Base-by-base conservation (phyloP, 2,113 vertebrate species). In the Lepus americanus region DNA sequence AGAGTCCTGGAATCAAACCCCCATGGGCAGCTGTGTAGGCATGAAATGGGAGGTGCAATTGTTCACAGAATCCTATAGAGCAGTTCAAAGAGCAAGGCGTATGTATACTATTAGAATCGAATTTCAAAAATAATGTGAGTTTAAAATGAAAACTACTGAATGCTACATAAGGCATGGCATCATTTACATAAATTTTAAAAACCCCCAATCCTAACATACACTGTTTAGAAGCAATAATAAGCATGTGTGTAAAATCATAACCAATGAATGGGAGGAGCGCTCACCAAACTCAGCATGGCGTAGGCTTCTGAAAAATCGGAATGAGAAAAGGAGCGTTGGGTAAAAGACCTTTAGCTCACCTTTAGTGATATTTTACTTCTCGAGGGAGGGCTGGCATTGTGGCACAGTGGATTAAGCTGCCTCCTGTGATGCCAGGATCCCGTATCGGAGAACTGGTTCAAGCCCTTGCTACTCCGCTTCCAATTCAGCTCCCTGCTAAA, bases 91-190 rank as follows among this genome's bases (percentile, higher is more conserved):
- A n/a, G 33, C 29, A 67, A 90, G 27, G 49, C 53, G 51, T 73
- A 51, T 20, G 22, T 59, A 90, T 25, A 67, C 25, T 27, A 49
- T 55, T 27, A 77, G 53, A 11, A 39, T 8, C 55, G 13, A 9
- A 55, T 93, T 90, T 81, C 29, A 14, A 29, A 88, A 84, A 72
- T 5, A 81, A 11, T 14, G 5, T 67, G 31, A 53, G 23, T 64
- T 87, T 90, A 77, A 74, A 67, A 74, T 77, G 59, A 76, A 95
- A 76, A 23, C 27, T 39, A 16, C 19, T 86, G 51, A 82, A 87
- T 64, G 22, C 9, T 64, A 51, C 17, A 27, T 63, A 51, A 63
- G 70, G 17, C 72, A 66, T 31, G 23, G 55, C 33, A 77, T 53
- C 61, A 51, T 17, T 77, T 86, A 29, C 14, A 7, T 55, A 83